These are phyloP conservation scores for Meteorus sp. DNA, from an alignment of 1,140 invertebrate species.

Conservation along the genomic window DNA sequence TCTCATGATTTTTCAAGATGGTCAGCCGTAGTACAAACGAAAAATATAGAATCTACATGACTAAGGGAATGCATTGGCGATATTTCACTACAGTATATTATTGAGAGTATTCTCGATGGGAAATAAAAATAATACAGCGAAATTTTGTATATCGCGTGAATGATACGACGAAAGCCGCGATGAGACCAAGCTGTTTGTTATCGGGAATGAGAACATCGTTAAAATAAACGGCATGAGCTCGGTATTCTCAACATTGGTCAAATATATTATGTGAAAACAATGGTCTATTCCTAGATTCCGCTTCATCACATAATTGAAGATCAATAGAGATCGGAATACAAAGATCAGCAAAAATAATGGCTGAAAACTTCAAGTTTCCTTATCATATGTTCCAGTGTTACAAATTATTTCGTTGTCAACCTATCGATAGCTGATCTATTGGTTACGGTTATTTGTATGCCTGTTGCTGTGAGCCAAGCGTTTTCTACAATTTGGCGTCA, in stretches of 20 bases:
- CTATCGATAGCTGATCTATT: constrained; percentile 85
- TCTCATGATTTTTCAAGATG: too few relatives aligned
- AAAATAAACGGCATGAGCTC: constrained; percentile 1
- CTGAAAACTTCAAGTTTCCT: background rate
- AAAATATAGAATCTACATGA: too few relatives aligned
- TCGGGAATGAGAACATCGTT: background rate
- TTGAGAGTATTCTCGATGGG: too few relatives aligned
- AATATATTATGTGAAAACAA: background rate
- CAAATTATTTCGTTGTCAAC: constrained; percentile 90
- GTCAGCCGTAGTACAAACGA: too few relatives aligned
- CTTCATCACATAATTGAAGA: background rate
- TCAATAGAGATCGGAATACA: background rate
- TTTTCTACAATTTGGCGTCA: constrained; percentile 72
- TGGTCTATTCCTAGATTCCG: background rate
- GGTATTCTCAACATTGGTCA: background rate
- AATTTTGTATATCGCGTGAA: background rate
- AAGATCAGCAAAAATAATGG: background rate
- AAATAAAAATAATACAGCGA: background rate
- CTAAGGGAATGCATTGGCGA: too few relatives aligned
- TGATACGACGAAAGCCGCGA: background rate
- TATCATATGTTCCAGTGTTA: constrained; percentile 68
- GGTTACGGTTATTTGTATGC: constrained; percentile 83
- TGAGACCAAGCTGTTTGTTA: background rate
- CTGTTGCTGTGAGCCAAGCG: constrained; percentile 69
- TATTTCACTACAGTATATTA: too few relatives aligned